A percentile compares a stretch with the other conserved stretches of the same genome.
phyloP scores from a whole-genome alignment of 2,888 invertebrate genomes.

The Globia sparganii region DNA sequence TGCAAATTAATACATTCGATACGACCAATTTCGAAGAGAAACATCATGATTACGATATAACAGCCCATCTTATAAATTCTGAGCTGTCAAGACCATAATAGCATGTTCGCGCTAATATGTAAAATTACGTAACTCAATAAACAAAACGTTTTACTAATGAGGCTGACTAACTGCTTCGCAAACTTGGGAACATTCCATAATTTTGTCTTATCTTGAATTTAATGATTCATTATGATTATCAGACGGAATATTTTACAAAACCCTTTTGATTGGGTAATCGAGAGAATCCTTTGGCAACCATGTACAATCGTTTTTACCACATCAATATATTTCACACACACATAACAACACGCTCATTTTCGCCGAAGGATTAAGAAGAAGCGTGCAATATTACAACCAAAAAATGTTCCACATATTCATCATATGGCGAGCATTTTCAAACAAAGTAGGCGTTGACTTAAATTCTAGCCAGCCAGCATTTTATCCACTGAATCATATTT shows the following conservation, averaged over 20 bases:
- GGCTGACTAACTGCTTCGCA: conserved; percentile 35
- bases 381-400: no score
- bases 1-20: conserved; percentile 32
- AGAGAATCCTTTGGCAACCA: background rate
- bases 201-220: conserved; percentile 40
- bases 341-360: no score
- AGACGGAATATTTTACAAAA: conserved; percentile 11
- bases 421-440: background rate
- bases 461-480: background rate
- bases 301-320: background rate
- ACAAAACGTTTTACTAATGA: conserved; percentile 51
- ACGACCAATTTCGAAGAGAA: conserved; percentile 18
- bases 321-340: no score
- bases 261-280: conserved; percentile 29
- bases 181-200: conserved; percentile 33
- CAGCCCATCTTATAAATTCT: conserved; percentile 33
- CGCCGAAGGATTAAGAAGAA: no score
- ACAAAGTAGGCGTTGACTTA: background rate
- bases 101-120: conserved; percentile 30
- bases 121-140: conserved; percentile 46
- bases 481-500: background rate
- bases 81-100: conserved; percentile 34
- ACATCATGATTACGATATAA: conserved; percentile 27
- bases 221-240: conserved; percentile 35
- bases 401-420: no score